Evolutionary conservation across 2,888 invertebrate species (phyloP).

Genomic region (Nomada fucata): DNA sequence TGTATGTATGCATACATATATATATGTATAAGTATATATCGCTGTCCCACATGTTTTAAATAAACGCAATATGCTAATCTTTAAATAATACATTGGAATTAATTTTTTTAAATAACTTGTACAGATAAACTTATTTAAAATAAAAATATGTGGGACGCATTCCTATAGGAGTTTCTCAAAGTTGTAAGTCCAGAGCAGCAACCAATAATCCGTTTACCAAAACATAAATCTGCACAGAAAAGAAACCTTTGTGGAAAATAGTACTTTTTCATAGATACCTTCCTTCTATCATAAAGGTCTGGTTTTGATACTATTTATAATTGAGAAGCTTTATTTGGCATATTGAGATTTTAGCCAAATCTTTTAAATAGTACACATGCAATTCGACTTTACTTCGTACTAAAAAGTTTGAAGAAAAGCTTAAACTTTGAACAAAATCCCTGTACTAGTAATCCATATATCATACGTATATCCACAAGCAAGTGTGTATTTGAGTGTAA

Average conservation of each 20-base stretch:
- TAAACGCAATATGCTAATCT: slow-evolving; percentile 55
- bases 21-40: slow-evolving; percentile 33
- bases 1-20: slow-evolving; percentile 43
- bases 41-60: slow-evolving; percentile 73
- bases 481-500: slow-evolving; percentile 63
- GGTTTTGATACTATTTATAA: slow-evolving; percentile 20
- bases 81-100: slow-evolving; percentile 28
- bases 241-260: background rate
- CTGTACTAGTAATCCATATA: slow-evolving; percentile 53
- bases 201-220: slow-evolving; percentile 4
- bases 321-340: slow-evolving; percentile 26
- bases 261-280: background rate
- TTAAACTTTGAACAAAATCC: slow-evolving; percentile 63
- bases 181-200: slow-evolving; percentile 51
- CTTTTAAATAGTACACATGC: slow-evolving; percentile 8
- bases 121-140: slow-evolving; percentile 62
- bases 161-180: slow-evolving; percentile 58
- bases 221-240: background rate
- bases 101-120: slow-evolving; percentile 45
- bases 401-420: slow-evolving; percentile 48
- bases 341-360: background rate
- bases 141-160: slow-evolving; percentile 68
- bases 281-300: slow-evolving; percentile 10
- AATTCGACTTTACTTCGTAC: slow-evolving; percentile 13
- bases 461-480: slow-evolving; percentile 54